Percentiles rank a stretch among this genome's conserved stretches.
Evolutionary conservation across 2,113 vertebrate genomes (phyloP).

Genomic region (Naja naja): DNA sequence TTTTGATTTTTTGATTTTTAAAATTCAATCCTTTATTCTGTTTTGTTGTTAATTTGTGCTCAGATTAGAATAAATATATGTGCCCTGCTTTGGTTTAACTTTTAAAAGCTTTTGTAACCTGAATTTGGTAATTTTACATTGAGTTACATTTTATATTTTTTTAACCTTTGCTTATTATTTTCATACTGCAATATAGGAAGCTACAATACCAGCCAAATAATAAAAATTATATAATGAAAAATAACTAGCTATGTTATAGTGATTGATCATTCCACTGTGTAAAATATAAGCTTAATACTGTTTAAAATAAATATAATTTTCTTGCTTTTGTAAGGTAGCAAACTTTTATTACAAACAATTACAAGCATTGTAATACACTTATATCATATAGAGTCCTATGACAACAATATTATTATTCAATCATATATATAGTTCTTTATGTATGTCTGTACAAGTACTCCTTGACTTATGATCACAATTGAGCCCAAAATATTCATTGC

Average conservation of each 20-base stretch:
- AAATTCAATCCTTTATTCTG: neutral
- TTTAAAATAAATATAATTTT: neutral
- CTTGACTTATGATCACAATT: too few species aligned
- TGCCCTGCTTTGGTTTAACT: neutral
- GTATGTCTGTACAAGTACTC: neutral
- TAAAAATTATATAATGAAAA: neutral
- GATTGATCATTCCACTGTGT: neutral
- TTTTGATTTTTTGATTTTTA: neutral
- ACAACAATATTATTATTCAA: neutral
- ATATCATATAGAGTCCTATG: neutral
- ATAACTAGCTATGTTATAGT: neutral
- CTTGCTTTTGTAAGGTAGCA: neutral
- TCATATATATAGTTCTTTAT: neutral
- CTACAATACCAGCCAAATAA: neutral
- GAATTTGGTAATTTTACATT: neutral
- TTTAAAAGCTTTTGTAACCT: neutral
- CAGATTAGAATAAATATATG: accelerated
- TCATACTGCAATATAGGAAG: neutral
- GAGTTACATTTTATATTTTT: neutral
- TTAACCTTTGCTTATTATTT: neutral
- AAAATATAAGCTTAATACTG: neutral
- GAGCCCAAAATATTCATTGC: too few species aligned
- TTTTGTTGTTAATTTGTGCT: constrained; percentile 1
- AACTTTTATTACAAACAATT: neutral
- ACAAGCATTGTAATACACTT: neutral